Evolutionary conservation across 1,140 invertebrate genomes (phyloP), one percentile per base, ranked within the genome.

Genomic region (Camponotus vicinus): DNA sequence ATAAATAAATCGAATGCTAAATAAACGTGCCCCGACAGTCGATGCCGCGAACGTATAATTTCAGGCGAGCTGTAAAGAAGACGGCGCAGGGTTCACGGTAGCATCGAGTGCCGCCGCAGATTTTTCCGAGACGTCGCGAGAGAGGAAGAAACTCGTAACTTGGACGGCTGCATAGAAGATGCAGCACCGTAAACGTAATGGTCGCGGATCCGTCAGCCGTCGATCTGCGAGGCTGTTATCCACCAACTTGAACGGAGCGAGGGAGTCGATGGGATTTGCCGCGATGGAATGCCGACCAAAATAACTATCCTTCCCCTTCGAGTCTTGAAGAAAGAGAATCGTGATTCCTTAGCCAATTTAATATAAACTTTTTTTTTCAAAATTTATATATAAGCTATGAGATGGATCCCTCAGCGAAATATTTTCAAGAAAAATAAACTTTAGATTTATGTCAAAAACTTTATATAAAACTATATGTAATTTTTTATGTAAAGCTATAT

Each of bases 141-240:
- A 76, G 73, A 67, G 63, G 78, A 57, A 70, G 32, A 27, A 42
- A 49, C 18, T 83, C 79, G 67, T 88, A 85, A 78, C 88, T 42
- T 55, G 27, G 1, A 27, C 42, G 21, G 57, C 42, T 9, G 42
- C 61, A 52, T 83, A 79, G 67, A 78, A 79, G 67, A 78, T 59
- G 66, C 78, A 49, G 32, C 71, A 80, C 61, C 79, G 80, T 61
- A 88, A 92, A 90, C 86, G 77, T 91, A 88, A 91, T 91, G 88
- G 76, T 87, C 37, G 83, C 87, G 59, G 63, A 79, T 45, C 27
- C 64, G 66, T 80, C 69, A 49, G 76, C 45, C 76, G 42, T 82
- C 49, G 49, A 15, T 52, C 49, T 52, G 49, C 49, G 83, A 89
- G 66, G 82, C 83, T 86, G 67, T 86, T 76, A 83, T 67, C 32